phyloP scores from a whole-genome alignment of 2,888 invertebrate species.

The Lithosia quadra region DNA sequence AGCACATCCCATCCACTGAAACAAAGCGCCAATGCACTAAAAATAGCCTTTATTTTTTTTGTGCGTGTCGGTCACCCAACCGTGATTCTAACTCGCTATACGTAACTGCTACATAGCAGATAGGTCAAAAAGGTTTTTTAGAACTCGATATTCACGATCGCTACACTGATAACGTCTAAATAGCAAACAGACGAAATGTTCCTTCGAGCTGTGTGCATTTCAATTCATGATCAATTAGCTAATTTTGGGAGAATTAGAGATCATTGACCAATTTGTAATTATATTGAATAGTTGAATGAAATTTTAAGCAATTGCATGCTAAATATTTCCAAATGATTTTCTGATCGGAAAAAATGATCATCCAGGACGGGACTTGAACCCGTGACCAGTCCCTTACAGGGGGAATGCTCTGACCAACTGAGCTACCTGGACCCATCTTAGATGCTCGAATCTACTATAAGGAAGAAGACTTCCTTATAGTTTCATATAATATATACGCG shows the following conservation, averaged over 20 bases:
- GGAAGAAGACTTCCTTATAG: no score
- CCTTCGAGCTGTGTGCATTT: background rate
- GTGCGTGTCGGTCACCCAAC: slow-evolving; percentile 18
- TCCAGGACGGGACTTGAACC: no score
- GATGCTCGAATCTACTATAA: no score
- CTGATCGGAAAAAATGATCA: no score
- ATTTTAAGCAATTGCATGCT: no score
- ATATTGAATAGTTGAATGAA: background rate
- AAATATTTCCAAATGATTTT: no score
- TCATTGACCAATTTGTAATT: background rate
- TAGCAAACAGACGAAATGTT: background rate
- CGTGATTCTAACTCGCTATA: slow-evolving; percentile 25
- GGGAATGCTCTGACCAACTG: no score
- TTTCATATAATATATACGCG: no score
- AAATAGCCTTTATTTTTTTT: slow-evolving; percentile 19
- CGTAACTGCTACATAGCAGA: slow-evolving; percentile 12
- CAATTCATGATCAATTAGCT: background rate
- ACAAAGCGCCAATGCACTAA: slow-evolving; percentile 12
- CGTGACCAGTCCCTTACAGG: no score
- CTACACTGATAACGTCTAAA: background rate
- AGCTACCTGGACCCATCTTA: no score
- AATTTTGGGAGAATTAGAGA: background rate
- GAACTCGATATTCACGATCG: background rate
- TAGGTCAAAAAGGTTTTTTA: slow-evolving; percentile 17
- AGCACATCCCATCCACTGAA: slow-evolving; percentile 33